phyloP scores from a whole-genome alignment of 2,888 invertebrate species.

The Conops quadrifasciatus region DNA sequence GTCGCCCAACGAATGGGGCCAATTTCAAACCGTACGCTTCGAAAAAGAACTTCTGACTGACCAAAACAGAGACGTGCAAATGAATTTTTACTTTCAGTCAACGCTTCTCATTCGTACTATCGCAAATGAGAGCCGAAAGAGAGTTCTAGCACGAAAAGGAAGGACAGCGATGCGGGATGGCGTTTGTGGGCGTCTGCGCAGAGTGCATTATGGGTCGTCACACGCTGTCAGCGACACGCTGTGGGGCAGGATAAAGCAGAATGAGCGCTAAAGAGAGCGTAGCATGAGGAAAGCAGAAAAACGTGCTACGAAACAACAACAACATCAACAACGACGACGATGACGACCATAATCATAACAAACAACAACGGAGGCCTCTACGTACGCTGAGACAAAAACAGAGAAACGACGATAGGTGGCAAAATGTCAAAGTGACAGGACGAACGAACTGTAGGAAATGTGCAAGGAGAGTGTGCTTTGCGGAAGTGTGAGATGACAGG shows the following conservation, averaged over 20 bases:
- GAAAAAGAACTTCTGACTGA: slow-evolving; percentile 66
- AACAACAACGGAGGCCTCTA: slow-evolving; percentile 28
- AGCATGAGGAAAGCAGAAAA: slow-evolving; percentile 47
- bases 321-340: not conserved
- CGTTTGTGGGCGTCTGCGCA: slow-evolving; percentile 12
- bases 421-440: slow-evolving; percentile 33
- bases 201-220: slow-evolving; percentile 32
- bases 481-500: no score
- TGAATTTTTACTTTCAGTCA: slow-evolving; percentile 53
- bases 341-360: slow-evolving; percentile 11
- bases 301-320: slow-evolving; percentile 50
- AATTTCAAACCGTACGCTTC: slow-evolving; percentile 48
- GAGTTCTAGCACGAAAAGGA: slow-evolving; percentile 14
- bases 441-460: not conserved
- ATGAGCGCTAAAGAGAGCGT: slow-evolving; percentile 23
- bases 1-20: not conserved
- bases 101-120: not conserved
- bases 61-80: slow-evolving; percentile 66
- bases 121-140: not conserved
- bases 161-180: slow-evolving; percentile 37
- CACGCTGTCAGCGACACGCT: slow-evolving; percentile 43
- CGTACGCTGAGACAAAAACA: slow-evolving; percentile 61
- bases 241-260: slow-evolving; percentile 39
- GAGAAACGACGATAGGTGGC: slow-evolving; percentile 60
- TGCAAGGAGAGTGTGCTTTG: no score